phyloP scores from a whole-genome alignment of 2,888 invertebrate genomes.

The Ephialtes manifestator region DNA sequence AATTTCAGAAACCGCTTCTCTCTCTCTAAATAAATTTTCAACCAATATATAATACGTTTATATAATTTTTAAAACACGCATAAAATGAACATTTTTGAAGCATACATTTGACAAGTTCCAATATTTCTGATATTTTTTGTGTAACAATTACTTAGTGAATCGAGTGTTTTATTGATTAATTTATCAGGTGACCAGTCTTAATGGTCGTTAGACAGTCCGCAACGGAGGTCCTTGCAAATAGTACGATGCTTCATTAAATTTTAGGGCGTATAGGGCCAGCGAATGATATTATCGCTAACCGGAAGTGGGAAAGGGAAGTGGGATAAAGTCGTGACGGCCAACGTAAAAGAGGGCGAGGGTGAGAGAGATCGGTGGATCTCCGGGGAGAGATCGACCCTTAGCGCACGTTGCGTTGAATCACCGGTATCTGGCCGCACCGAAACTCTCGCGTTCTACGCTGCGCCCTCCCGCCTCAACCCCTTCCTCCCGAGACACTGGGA shows the following conservation, averaged over 20 bases:
- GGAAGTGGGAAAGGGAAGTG: not conserved
- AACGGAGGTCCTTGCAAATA: not conserved
- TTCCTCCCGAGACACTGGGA: not conserved
- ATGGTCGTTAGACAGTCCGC: conserved; percentile 11
- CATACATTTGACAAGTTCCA: not conserved
- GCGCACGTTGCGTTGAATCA: conserved; percentile 12
- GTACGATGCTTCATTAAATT: conserved; percentile 42
- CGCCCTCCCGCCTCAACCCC: not conserved
- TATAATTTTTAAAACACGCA: no score
- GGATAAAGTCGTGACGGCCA: not conserved
- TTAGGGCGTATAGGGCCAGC: conserved; percentile 19
- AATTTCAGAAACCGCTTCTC: no score
- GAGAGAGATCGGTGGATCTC: conserved; percentile 3
- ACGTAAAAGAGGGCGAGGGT: not conserved
- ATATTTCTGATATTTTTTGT: conserved; percentile 10
- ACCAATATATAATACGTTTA: no score
- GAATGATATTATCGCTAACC: conserved; percentile 11
- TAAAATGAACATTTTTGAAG: no score
- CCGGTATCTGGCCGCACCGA: conserved; percentile 2
- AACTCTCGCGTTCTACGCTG: not conserved
- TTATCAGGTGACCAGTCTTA: conserved; percentile 24
- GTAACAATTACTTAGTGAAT: conserved; percentile 68
- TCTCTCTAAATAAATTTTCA: no score
- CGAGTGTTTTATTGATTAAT: conserved; percentile 67
- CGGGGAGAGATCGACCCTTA: conserved; percentile 12